These are phyloP conservation scores for Kryptopterus vitreolus DNA, from an alignment of 2,797 vertebrate genomes.

Conservation along the genomic window DNA sequence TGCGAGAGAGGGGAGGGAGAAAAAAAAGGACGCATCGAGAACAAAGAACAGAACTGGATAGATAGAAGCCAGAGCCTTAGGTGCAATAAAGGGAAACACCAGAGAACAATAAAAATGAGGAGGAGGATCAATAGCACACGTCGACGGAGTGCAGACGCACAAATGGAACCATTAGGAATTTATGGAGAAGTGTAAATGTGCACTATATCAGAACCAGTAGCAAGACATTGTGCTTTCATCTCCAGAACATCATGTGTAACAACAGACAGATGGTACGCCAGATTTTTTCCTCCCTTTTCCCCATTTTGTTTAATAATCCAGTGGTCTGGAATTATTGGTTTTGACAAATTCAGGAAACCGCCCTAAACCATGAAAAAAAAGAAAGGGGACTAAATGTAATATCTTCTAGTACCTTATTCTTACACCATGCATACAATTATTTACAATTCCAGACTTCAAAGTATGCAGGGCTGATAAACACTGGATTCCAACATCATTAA, in stretches of 20 bases:
- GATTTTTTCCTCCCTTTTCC: background rate
- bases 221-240: background rate
- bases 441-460: no score
- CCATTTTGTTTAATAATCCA: background rate
- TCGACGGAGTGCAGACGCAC: background rate
- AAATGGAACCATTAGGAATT: constrained; percentile 5
- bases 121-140: background rate
- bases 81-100: constrained; percentile 12
- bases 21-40: background rate
- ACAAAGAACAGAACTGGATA: constrained; percentile 10
- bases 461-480: background rate
- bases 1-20: background rate
- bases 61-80: background rate
- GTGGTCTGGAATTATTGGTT: no score
- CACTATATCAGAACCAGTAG: background rate
- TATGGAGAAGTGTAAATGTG: background rate
- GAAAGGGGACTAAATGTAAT: background rate
- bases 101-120: background rate
- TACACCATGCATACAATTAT: background rate
- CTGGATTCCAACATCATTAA: background rate
- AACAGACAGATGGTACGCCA: background rate
- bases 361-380: background rate
- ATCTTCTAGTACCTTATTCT: background rate
- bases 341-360: background rate
- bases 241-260: background rate